Percentiles rank a stretch among this genome's conserved stretches.
Conservation (phyloP, 2,888 invertebrate genomes). For the Hirtodrosophila duncani region DNA sequence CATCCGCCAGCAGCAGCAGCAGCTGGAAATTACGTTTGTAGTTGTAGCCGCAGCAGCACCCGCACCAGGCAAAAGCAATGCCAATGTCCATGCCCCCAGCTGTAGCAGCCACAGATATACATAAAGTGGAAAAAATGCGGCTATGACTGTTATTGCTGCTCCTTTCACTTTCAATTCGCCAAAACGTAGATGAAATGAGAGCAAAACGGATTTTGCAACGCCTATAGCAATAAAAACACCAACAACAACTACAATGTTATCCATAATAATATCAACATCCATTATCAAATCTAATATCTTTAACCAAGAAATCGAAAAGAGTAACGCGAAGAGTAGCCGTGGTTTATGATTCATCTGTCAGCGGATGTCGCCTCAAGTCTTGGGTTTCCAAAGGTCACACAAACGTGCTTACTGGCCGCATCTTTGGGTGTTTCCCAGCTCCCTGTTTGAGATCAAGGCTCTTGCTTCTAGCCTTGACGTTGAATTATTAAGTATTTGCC, state of each 20-base stretch:
- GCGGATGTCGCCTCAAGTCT: slow-evolving; percentile 39
- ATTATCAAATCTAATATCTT: slow-evolving; percentile 49
- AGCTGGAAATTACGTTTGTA: slow-evolving; percentile 2
- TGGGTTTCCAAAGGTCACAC: slow-evolving; percentile 66
- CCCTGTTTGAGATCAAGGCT: slow-evolving; percentile 65
- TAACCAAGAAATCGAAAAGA: slow-evolving; percentile 54
- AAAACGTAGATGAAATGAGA: slow-evolving; percentile 53
- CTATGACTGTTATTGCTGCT: slow-evolving; percentile 40
- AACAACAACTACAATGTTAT: background rate
- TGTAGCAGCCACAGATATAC: slow-evolving; percentile 21
- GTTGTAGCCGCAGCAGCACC: slow-evolving; percentile 38
- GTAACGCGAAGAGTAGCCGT: slow-evolving; percentile 10
- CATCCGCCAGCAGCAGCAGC: slow-evolving; percentile 51
- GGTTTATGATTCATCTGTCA: slow-evolving; percentile 56
- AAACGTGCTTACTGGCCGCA: background rate
- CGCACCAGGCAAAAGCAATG: slow-evolving; percentile 48
- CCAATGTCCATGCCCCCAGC: slow-evolving; percentile 41
- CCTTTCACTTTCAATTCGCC: slow-evolving; percentile 69
- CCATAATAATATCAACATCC: slow-evolving; percentile 13
- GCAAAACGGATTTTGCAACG: slow-evolving; percentile 62
- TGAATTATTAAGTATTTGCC: slow-evolving; percentile 51
- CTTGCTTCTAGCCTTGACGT: slow-evolving; percentile 58
- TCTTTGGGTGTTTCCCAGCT: slow-evolving; percentile 27
- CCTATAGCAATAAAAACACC: slow-evolving; percentile 29
- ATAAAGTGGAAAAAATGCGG: slow-evolving; percentile 52